Evolutionary conservation across 1,140 invertebrate species (phyloP), one percentile per base, ranked within the genome.

Genomic region (Solenopsis invicta): DNA sequence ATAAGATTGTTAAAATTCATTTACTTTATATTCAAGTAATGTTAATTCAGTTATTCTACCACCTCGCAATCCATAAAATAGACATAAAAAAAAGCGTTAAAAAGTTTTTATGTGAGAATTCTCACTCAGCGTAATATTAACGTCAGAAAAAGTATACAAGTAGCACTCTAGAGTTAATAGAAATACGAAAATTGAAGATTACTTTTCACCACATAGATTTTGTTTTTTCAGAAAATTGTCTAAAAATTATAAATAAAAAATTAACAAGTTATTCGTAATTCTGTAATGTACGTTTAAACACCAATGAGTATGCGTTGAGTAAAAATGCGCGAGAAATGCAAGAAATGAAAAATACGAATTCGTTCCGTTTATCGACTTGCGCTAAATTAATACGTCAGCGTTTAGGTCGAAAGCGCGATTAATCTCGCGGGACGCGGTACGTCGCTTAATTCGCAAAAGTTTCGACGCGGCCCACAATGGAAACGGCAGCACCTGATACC

Each of bases 391-490:
- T 71, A 74, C 24, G 69, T 75, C 69, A 74, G n/a, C 52, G 52
- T 84, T 74, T 61, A 56, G 54, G 54, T 48, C 54, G 80, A 34
- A 75, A 75, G 69, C 69, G 37, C n/a, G 69, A 84, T 84, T 84
- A 84, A 84, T 84, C 80, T 84, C 69, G 24, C 54, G 69, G 80
- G 69, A 24, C 80, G 54, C 64, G 41, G 37, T 21, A 84, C 54
- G 18, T 34, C 77, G 50, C 75, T 86, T 89, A 89, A 89, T 89
- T 87, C 89, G 88, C 76, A 87, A 90, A 90, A 90, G 88, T 89
- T 89, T 18, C 48, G 37, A 69, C 41, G 18, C n/a, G n/a, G n/a
- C 18, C 24, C 12, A 81, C 76, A 89, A 84, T 87, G 85, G 74
- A 84, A 89, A 75, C 52, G 78, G 74, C 78, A 56, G n/a, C 54